Evolutionary conservation across 2,797 vertebrate species (phyloP).

Genomic region (Ispidina picta): DNA sequence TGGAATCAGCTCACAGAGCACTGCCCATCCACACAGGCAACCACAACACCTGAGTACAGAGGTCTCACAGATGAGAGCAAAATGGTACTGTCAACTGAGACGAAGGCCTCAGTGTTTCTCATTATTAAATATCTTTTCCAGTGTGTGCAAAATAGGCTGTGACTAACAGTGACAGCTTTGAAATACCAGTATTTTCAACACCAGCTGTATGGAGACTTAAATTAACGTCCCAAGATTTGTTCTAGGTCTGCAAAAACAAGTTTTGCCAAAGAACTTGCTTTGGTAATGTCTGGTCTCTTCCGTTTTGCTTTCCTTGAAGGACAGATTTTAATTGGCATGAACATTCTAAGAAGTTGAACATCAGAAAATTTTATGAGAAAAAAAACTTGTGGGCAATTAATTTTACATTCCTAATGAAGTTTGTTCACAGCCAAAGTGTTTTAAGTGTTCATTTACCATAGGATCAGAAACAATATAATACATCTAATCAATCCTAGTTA

Average conservation of each 20-base stretch:
- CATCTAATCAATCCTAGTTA: background rate
- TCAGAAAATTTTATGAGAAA: background rate
- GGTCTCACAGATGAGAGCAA: background rate
- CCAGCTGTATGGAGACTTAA: background rate
- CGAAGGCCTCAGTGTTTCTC: background rate
- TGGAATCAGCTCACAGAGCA: background rate
- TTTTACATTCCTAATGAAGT: background rate
- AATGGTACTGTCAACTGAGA: background rate
- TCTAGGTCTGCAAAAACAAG: background rate
- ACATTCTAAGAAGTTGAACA: background rate
- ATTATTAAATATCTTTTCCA: background rate
- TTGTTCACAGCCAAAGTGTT: background rate
- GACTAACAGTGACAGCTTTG: background rate
- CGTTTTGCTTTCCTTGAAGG: background rate
- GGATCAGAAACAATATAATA: background rate
- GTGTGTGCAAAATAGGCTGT: background rate
- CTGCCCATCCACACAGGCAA: fast-evolving
- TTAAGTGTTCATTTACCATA: background rate
- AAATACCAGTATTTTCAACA: background rate
- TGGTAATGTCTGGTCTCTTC: background rate
- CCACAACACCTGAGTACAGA: background rate
- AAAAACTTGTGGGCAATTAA: background rate
- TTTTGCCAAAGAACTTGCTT: background rate
- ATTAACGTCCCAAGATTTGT: background rate
- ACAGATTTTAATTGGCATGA: background rate